Percentiles rank a stretch among this genome's conserved stretches.
phyloP scores from a whole-genome alignment of 1,140 invertebrate genomes.

The Atta texana region DNA sequence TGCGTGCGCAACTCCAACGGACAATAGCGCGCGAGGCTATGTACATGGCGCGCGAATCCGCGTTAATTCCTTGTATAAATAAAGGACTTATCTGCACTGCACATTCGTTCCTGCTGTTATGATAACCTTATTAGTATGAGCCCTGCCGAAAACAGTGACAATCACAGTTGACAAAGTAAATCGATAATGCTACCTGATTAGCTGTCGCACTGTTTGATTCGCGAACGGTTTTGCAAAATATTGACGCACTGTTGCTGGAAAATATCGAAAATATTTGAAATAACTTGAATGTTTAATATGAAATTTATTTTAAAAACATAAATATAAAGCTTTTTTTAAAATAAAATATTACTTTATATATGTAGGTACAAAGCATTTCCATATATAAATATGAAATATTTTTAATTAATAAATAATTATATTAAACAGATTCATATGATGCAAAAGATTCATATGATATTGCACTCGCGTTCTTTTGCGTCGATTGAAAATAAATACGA shows the following conservation, averaged over 20 bases:
- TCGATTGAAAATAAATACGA: background rate
- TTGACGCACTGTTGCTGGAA: background rate
- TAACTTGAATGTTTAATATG: background rate
- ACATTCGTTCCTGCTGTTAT: constrained; percentile 47
- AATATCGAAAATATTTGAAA: background rate
- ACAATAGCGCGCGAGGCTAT: background rate
- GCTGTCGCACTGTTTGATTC: constrained; percentile 3
- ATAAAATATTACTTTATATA: background rate
- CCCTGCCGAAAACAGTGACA: constrained; percentile 16
- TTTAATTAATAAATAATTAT: background rate
- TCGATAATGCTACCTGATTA: constrained; percentile 5
- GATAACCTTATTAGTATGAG: constrained; percentile 57
- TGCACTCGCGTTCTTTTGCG: background rate
- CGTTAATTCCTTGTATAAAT: constrained; percentile 53
- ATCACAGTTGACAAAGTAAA: constrained; percentile 12
- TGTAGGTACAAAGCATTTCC: background rate
- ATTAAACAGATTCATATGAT: background rate
- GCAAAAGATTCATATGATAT: background rate
- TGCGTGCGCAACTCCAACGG: background rate
- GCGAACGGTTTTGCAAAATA: background rate
- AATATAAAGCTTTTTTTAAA: background rate
- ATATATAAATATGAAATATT: background rate
- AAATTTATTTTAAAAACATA: background rate
- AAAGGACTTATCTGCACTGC: constrained; percentile 61
- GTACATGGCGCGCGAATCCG: background rate